These are phyloP conservation scores for Coranthus polyacanthus DNA, from an alignment of 2,797 vertebrate species.

Conservation along the genomic window DNA sequence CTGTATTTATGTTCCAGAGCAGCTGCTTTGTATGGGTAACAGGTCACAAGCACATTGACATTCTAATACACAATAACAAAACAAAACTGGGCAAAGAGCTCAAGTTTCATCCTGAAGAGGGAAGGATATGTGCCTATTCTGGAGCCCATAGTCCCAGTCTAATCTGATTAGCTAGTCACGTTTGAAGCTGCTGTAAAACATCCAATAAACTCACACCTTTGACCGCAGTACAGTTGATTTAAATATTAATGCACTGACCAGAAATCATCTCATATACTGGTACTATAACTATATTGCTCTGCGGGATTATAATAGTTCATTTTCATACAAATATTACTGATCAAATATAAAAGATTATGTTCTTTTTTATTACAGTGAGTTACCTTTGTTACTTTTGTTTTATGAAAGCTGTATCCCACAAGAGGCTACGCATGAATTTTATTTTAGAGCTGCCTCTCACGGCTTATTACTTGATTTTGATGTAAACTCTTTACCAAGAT, in stretches of 20 bases:
- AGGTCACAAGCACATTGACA: slow-evolving; percentile 58
- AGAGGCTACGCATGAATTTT: slow-evolving; percentile 41
- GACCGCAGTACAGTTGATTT: slow-evolving; percentile 65
- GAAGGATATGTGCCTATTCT: slow-evolving; percentile 1
- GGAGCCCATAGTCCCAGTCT: neutral
- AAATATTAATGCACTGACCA: slow-evolving; percentile 62
- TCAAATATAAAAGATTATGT: slow-evolving; percentile 62
- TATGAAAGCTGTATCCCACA: slow-evolving; percentile 49
- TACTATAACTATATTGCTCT: slow-evolving; percentile 44
- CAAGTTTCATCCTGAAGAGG: slow-evolving; percentile 24
- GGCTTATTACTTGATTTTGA: slow-evolving; percentile 44
- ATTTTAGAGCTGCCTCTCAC: slow-evolving; percentile 40
- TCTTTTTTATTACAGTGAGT: slow-evolving; percentile 40
- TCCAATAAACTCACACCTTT: slow-evolving; percentile 68
- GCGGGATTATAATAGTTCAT: slow-evolving; percentile 28
- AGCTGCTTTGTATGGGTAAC: slow-evolving; percentile 67
- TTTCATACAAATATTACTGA: slow-evolving; percentile 44
- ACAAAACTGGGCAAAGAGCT: slow-evolving; percentile 42
- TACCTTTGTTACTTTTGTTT: slow-evolving; percentile 56
- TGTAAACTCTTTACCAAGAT: slow-evolving; percentile 44
- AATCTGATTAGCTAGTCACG: slow-evolving; percentile 62
- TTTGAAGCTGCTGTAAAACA: slow-evolving; percentile 61
- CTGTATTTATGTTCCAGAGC: slow-evolving; percentile 70
- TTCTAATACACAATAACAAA: slow-evolving; percentile 58
- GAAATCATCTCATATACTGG: slow-evolving; percentile 48